Evolutionary conservation across 2,797 vertebrate species (phyloP).

Genomic region (Hyperoplus lanceolatus): DNA sequence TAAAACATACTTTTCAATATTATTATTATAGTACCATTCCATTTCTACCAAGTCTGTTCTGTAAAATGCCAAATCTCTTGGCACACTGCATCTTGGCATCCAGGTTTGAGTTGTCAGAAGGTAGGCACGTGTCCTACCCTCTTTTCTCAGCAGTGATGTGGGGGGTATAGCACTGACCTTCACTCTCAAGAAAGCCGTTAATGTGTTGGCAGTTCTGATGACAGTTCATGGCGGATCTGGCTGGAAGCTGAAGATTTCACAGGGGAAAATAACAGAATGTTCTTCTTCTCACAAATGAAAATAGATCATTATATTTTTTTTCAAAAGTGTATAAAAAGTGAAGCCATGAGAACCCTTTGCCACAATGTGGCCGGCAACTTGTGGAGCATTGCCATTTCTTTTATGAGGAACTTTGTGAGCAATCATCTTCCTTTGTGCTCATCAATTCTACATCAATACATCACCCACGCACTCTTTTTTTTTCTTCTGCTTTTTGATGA

Average conservation of each 20-base stretch:
- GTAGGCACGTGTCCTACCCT: too few relatives aligned
- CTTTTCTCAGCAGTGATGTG: too few relatives aligned
- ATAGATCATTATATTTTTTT: not conserved
- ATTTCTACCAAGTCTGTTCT: too few relatives aligned
- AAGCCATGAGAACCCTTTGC: conserved; percentile 27
- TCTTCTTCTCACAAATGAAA: conserved; percentile 22
- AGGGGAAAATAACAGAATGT: conserved; percentile 25
- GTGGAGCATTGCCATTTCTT: not conserved
- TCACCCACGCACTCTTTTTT: not conserved
- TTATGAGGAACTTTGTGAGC: conserved; percentile 38
- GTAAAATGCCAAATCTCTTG: too few relatives aligned
- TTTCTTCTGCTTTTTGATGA: conserved; percentile 20
- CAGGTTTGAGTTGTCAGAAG: too few relatives aligned
- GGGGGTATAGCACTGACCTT: not conserved
- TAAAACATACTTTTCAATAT: too few relatives aligned
- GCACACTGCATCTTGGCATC: too few relatives aligned
- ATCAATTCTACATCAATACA: conserved; percentile 6
- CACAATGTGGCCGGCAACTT: not conserved
- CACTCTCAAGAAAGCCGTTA: not conserved
- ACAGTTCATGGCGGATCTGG: conserved; percentile 1
- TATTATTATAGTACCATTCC: too few relatives aligned
- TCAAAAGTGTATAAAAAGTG: conserved; percentile 4
- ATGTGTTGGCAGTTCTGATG: conserved; percentile 14
- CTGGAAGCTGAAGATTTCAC: conserved; percentile 22
- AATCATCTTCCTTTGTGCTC: conserved; percentile 18